These are phyloP conservation scores for Atta colombica DNA, from an alignment of 1,140 invertebrate genomes.

Conservation along the genomic window DNA sequence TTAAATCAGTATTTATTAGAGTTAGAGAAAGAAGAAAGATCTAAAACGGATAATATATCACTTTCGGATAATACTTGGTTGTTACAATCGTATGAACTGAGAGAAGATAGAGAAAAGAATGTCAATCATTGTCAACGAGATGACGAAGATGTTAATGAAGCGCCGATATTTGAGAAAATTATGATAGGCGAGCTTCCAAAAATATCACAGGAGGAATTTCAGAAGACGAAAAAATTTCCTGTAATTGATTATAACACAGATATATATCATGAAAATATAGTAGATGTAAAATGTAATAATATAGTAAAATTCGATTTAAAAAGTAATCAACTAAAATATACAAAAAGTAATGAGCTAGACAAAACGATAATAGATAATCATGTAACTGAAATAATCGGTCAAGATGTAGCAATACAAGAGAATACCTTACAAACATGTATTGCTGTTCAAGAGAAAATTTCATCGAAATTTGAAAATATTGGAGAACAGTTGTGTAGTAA, in stretches of 20 bases:
- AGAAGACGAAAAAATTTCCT: constrained; percentile 82
- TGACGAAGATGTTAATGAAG: constrained; percentile 66
- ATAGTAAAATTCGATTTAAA: background rate
- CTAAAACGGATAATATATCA: constrained; percentile 47
- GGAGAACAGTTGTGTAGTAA: constrained; percentile 25
- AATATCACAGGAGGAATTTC: constrained; percentile 79
- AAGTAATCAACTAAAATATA: constrained; percentile 20
- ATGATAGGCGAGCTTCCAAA: constrained; percentile 79
- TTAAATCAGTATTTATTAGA: constrained; percentile 88
- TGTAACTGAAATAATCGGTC: background rate
- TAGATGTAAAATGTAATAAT: constrained; percentile 33
- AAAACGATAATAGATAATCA: constrained; percentile 26
- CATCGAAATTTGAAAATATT: constrained; percentile 65
- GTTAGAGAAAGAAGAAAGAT: constrained; percentile 85
- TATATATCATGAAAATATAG: constrained; percentile 37
- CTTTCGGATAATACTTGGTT: constrained; percentile 21
- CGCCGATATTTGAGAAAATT: constrained; percentile 80
- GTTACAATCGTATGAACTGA: background rate
- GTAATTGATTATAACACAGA: constrained; percentile 80
- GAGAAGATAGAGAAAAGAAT: constrained; percentile 54
- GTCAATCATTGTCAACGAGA: constrained; percentile 45
- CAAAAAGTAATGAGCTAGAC: constrained; percentile 21
- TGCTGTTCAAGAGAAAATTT: constrained; percentile 33
- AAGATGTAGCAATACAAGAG: constrained; percentile 7
- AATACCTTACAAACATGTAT: background rate